A percentile compares a stretch with the other conserved stretches of the same genome.
Conservation (phyloP, 2,888 invertebrate species). For the Choreutis nemorana region DNA sequence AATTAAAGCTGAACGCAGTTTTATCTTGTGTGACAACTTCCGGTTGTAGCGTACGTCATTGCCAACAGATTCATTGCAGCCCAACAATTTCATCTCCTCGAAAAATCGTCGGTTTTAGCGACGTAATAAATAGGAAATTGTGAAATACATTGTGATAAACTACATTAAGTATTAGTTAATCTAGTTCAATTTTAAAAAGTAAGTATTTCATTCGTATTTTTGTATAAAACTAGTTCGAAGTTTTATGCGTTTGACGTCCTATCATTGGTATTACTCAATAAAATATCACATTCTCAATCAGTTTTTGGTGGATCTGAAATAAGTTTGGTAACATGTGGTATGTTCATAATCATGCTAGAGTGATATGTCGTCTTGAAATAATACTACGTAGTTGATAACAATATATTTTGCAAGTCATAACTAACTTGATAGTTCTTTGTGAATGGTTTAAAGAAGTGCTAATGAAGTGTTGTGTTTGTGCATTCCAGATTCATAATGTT, state of each 20-base stretch:
- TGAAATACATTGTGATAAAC: constrained; percentile 58
- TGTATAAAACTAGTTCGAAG: constrained; percentile 25
- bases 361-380: constrained; percentile 19
- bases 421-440: constrained; percentile 34
- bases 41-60: constrained; percentile 62
- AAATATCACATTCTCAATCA: constrained; percentile 37
- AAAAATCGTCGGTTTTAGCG: constrained; percentile 46
- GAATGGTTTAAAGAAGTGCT: constrained; percentile 20
- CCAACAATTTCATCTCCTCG: constrained; percentile 31
- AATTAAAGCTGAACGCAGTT: constrained; percentile 15
- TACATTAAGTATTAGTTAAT: constrained; percentile 50
- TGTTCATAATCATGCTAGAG: constrained; percentile 14
- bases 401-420: constrained; percentile 48
- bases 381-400: constrained; percentile 31
- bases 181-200: constrained; percentile 59
- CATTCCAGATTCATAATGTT: constrained; percentile 76
- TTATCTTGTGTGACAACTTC: constrained; percentile 38
- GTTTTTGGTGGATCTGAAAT: constrained; percentile 23
- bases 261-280: constrained; percentile 58
- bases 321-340: constrained; percentile 20
- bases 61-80: constrained; percentile 52
- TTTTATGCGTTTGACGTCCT: constrained; percentile 47
- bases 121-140: constrained; percentile 49
- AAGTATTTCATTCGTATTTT: constrained; percentile 34
- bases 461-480: constrained; percentile 12